Percentiles rank a stretch among this genome's conserved stretches.
phyloP scores from a whole-genome alignment of 2,797 vertebrate genomes.

The Crenuchus spilurus region DNA sequence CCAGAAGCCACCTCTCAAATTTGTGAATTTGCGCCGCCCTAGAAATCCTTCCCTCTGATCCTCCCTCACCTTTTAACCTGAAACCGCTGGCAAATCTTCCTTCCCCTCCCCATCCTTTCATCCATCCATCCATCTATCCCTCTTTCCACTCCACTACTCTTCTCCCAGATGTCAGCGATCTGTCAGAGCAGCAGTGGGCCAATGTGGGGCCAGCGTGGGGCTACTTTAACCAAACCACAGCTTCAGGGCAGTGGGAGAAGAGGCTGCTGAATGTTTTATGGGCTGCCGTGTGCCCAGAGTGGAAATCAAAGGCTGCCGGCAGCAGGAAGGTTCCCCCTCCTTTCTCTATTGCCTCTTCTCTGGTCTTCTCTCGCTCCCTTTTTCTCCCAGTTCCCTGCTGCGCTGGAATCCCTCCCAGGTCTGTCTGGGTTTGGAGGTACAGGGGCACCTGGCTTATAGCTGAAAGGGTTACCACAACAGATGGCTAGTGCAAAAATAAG shows the following conservation, averaged over 20 bases:
- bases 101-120: background rate
- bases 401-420: constrained; percentile 44
- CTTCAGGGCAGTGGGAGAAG: constrained; percentile 26
- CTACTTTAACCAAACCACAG: constrained; percentile 10
- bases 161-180: constrained; percentile 61
- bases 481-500: constrained; percentile 28
- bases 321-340: constrained; percentile 32
- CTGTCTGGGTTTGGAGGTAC: constrained; percentile 37
- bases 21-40: background rate
- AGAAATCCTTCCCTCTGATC: background rate
- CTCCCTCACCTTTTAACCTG: background rate
- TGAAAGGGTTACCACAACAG: constrained; percentile 39
- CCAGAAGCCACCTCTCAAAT: constrained; percentile 8
- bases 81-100: constrained; percentile 50
- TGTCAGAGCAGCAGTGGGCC: constrained; percentile 3
- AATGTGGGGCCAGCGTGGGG: background rate
- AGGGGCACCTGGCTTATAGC: constrained; percentile 30
- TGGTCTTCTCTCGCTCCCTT: background rate
- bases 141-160: constrained; percentile 51
- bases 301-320: constrained; percentile 63
- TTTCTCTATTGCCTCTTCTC: constrained; percentile 4
- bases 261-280: constrained; percentile 50
- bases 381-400: constrained; percentile 36
- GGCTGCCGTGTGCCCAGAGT: constrained; percentile 32
- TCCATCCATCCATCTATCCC: constrained; percentile 45